Percentiles rank a stretch among this genome's conserved stretches.
Conservation (phyloP, 1,140 invertebrate genomes). For the Cydia strobilella region DNA sequence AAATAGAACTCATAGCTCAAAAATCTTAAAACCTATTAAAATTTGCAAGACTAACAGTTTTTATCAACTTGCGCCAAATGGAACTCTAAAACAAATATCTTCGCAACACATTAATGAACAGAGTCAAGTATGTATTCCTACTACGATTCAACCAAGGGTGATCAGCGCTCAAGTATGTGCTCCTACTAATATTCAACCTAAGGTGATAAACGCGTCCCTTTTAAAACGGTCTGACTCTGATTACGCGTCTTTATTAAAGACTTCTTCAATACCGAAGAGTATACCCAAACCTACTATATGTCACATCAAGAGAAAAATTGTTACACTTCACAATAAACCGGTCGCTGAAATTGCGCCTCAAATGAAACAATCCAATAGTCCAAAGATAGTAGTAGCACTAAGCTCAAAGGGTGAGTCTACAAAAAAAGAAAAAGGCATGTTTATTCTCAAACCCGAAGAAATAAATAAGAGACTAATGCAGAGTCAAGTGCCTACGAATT, state of each 20-base stretch:
- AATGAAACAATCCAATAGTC: slow-evolving; percentile 47
- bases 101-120: slow-evolving; percentile 29
- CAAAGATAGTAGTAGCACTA: slow-evolving; percentile 30
- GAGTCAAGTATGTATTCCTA: not conserved
- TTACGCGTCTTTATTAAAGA: not conserved
- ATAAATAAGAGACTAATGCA: slow-evolving; percentile 63
- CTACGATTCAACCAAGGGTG: not conserved
- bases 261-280: not conserved
- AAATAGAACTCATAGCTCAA: slow-evolving; percentile 5
- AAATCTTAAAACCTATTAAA: slow-evolving; percentile 61
- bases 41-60: slow-evolving; percentile 63
- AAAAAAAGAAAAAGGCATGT: slow-evolving; percentile 54
- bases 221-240: not conserved
- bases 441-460: slow-evolving; percentile 72
- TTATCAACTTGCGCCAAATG: slow-evolving; percentile 50
- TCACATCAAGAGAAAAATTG: slow-evolving; percentile 6
- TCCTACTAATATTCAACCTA: not conserved
- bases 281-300: slow-evolving; percentile 18
- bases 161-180: not conserved
- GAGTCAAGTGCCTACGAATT: slow-evolving; percentile 19
- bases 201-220: not conserved
- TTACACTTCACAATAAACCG: slow-evolving; percentile 39
- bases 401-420: slow-evolving; percentile 8
- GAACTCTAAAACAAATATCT: slow-evolving; percentile 45
- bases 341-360: slow-evolving; percentile 53